Base-by-base conservation (phyloP, 2,888 invertebrate species). In the Ochropleura plecta region DNA sequence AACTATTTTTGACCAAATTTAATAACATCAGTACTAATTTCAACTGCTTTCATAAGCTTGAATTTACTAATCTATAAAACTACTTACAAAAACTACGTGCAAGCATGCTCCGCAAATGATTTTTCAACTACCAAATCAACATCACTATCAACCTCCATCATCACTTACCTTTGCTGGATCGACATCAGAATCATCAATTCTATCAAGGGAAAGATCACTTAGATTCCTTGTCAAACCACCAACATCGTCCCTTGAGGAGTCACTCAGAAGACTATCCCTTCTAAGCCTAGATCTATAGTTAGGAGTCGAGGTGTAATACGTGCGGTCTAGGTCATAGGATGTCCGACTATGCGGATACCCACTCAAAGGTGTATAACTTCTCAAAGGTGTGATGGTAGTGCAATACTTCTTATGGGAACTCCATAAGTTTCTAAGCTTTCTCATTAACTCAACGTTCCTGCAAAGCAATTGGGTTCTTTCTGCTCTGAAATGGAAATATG, bases 371-470 rank as follows among this genome's bases (percentile, higher is more conserved):
- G 96, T 94, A 88, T 94, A 94, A 81, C 94, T 95, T 89, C 95
- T 88, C 78, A 90, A 92, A 68, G 94, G 94, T 85, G 93, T 91
- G 73, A 94, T 91, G 84, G 94, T 95, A 18, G 95, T 96, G 95
- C 96, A 96, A 91, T 96, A 96, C 87, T 97, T 97, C 92, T 97
- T 97, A 95, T 97, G 97, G 91, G 97, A 97, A 90, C 94, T 96
- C 97, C 97, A 97, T 81, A 97, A 92, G 86, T 95, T 96, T 91
- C 97, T 96, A 87, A 97, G 96, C 92, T 97, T 97, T 92, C 96
- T 95, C 96, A 97, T 97, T 90, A 97, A 95, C 88, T 97, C 97
- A 88, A 95, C 94, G 93, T 97, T 97, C 92, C 97, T 97, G 93
- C 95, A 96, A 94, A 96, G 97, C 94, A 97, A 96, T 91, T 96